These are phyloP conservation scores for Xiphophorus maculatus DNA, from an alignment of 2,113 vertebrate genomes.

Conservation along the genomic window DNA sequence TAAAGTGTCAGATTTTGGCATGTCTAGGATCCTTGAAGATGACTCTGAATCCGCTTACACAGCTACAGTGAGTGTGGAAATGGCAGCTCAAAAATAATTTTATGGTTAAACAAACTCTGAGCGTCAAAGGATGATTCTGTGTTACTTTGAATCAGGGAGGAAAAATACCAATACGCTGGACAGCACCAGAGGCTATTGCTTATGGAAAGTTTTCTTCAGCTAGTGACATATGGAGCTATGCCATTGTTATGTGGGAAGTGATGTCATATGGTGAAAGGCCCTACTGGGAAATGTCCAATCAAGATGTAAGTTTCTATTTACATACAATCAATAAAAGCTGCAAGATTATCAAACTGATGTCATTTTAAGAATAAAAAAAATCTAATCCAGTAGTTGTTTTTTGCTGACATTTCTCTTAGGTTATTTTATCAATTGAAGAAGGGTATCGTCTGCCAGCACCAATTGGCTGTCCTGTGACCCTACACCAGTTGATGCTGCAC, in stretches of 20 bases:
- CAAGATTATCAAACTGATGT: neutral
- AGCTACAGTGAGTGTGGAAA: constrained; percentile 69
- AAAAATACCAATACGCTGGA: constrained; percentile 98
- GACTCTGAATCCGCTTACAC: constrained; percentile 80
- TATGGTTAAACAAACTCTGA: neutral
- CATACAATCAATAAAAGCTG: neutral
- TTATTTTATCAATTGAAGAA: constrained; percentile 97
- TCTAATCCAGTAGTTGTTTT: neutral
- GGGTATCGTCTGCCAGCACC: constrained; percentile 96
- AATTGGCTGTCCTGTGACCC: constrained; percentile 93
- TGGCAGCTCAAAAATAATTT: neutral
- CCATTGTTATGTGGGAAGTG: constrained; percentile 99
- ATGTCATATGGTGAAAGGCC: constrained; percentile 98
- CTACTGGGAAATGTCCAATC: constrained; percentile 98
- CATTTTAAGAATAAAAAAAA: neutral
- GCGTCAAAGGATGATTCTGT: neutral
- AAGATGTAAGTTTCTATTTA: constrained; percentile 74
- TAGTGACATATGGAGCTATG: constrained; percentile 95
- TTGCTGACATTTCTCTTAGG: constrained; percentile 74
- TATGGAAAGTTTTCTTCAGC: constrained; percentile 96
- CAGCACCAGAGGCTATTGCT: constrained; percentile 94
- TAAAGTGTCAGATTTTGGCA: constrained; percentile 97
- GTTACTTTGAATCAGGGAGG: constrained; percentile 83
- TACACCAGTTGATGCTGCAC: constrained; percentile 98
- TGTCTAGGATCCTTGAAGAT: constrained; percentile 93